Conservation (phyloP, 23 tunicate genomes). For the Trididemnum nubilum region DNA sequence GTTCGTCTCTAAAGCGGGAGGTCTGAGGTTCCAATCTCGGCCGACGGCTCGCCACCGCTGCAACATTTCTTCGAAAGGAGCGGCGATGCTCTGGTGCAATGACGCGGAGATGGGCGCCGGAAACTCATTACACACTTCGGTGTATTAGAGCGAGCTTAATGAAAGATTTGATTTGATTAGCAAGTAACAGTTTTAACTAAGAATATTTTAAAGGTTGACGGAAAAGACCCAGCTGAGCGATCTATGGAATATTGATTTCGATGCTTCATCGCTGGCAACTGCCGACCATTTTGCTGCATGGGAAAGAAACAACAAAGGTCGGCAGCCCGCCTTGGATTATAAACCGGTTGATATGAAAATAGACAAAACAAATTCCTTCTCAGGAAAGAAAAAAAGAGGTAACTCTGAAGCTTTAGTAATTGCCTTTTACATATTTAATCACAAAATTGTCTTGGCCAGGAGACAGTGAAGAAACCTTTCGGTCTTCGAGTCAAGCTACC, state of each 20-base stretch:
- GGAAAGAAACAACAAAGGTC: slow-evolving; percentile 32
- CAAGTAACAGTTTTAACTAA: neutral
- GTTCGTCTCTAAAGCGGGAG: too few relatives aligned
- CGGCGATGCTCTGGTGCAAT: too few relatives aligned
- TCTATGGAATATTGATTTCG: slow-evolving; percentile 20
- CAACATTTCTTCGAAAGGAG: too few relatives aligned
- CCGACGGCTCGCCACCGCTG: neutral
- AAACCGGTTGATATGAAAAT: slow-evolving; percentile 55
- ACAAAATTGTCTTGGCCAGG: too few relatives aligned
- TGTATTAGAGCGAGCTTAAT: too few relatives aligned
- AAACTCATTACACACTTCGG: too few relatives aligned
- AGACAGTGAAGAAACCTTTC: too few relatives aligned
- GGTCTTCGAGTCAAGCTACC: too few relatives aligned
- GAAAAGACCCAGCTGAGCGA: slow-evolving; percentile 36
- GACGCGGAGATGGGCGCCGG: too few relatives aligned
- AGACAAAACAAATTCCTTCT: neutral
- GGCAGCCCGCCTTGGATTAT: slow-evolving; percentile 60
- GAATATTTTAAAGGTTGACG: slow-evolving; percentile 30
- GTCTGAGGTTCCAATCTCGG: neutral
- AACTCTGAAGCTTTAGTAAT: neutral
- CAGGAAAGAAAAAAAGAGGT: slow-evolving; percentile 40
- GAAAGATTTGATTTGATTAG: too few relatives aligned
- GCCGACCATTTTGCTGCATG: slow-evolving; percentile 26
- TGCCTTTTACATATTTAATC: too few relatives aligned
- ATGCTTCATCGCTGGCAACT: slow-evolving; percentile 47